These are phyloP conservation scores for Lepisosteus osseus DNA, from an alignment of 2,113 vertebrate genomes.

Conservation along the genomic window DNA sequence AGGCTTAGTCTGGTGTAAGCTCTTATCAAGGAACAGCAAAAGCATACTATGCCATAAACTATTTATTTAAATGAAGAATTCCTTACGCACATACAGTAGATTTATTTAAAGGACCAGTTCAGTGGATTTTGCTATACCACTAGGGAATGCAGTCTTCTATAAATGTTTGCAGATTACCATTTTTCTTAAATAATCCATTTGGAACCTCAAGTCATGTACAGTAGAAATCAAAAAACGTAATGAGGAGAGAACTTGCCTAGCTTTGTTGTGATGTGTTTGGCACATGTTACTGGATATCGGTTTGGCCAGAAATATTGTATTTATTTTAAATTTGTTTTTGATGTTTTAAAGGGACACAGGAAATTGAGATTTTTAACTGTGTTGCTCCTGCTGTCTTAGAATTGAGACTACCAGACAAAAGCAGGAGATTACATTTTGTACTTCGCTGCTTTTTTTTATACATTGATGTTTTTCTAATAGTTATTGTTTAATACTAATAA, in stretches of 20 bases:
- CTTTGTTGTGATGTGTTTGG: constrained; percentile 50
- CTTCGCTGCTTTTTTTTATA: too few species aligned
- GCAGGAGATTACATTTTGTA: neutral
- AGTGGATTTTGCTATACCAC: constrained; percentile 53
- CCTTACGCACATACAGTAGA: constrained; percentile 45
- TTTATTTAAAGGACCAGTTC: constrained; percentile 38
- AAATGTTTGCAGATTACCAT: constrained; percentile 80
- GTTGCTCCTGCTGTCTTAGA: neutral
- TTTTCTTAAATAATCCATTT: constrained; percentile 63
- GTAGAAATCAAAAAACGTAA: constrained; percentile 50
- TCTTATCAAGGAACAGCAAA: constrained; percentile 18
- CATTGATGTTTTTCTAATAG: too few species aligned
- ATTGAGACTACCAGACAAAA: neutral
- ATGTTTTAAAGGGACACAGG: constrained; percentile 23
- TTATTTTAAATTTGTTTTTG: constrained; percentile 30
- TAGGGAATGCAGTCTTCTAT: constrained; percentile 60
- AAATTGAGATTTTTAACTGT: constrained; percentile 11
- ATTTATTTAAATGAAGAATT: constrained; percentile 49
- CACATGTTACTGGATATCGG: constrained; percentile 35
- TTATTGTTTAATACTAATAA: too few species aligned
- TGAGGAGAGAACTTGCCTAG: constrained; percentile 26
- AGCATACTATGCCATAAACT: constrained; percentile 23
- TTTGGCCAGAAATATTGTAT: constrained; percentile 36
- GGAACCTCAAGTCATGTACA: constrained; percentile 55
- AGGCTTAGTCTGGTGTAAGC: constrained; percentile 5